These are phyloP conservation scores for Gambusia affinis DNA, from an alignment of 2,113 vertebrate genomes.

Conservation along the genomic window DNA sequence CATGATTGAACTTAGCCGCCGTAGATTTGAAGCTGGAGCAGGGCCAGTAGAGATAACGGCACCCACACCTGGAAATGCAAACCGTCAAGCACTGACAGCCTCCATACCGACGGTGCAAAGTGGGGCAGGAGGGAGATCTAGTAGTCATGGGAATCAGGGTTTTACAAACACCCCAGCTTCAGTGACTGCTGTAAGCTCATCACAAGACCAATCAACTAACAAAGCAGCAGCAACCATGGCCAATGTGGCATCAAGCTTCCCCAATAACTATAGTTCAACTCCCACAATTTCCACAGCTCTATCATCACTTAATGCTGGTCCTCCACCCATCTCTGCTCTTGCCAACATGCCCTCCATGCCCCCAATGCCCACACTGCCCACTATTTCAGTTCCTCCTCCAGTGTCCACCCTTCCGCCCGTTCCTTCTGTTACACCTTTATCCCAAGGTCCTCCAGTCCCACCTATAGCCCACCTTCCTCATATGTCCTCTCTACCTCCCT, in stretches of 20 bases:
- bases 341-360: conserved; percentile 92
- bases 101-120: conserved; percentile 73
- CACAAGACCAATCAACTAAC: conserved; percentile 85
- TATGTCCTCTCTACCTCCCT: conserved; percentile 89
- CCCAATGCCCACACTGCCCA: conserved; percentile 92
- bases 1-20: conserved; percentile 99
- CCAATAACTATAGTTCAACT: conserved; percentile 89
- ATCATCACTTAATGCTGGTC: conserved; percentile 86
- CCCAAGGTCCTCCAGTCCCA: conserved; percentile 89
- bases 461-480: conserved; percentile 91
- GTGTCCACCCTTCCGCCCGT: conserved; percentile 91
- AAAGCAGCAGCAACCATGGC: conserved; percentile 86
- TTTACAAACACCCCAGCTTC: conserved; percentile 87
- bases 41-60: conserved; percentile 85
- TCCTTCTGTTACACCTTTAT: conserved; percentile 87
- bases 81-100: conserved; percentile 84
- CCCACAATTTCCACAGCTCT: conserved; percentile 86
- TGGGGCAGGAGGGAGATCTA: conserved; percentile 84
- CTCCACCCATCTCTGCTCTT: conserved; percentile 92
- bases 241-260: conserved; percentile 87
- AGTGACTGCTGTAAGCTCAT: conserved; percentile 86
- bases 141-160: conserved; percentile 86
- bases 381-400: conserved; percentile 91
- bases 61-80: conserved; percentile 82
- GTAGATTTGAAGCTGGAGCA: conserved; percentile 92